Evolutionary conservation across 2,113 vertebrate species (phyloP), one percentile per base, ranked within the genome.

Genomic region (Paraplagusia blochii): DNA sequence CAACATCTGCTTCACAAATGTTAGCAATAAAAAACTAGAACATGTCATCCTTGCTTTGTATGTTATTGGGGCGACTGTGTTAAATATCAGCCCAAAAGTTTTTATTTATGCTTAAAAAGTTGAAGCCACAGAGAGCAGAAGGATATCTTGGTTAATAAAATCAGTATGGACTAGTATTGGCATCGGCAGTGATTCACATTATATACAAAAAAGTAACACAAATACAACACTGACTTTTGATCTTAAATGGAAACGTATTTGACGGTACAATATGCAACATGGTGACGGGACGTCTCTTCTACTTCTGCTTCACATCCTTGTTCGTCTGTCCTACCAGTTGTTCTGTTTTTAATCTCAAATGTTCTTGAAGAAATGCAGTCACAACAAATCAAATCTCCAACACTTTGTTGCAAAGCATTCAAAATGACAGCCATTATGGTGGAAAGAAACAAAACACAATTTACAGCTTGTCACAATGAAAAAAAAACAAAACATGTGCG

Each of bases 111-210:
- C 33, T 58, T 36, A 73, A 50, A 39, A 39, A 51, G 50, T 38
- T 39, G 46, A 62, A 19, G 44, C 18, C 57, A 34, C 34, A 16
- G 22, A 45, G 44, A 14, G 46, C 45, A 36, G 15, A 7, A 48
- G 9, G 36, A 39, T 69, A 17, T 61, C 17, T 29, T 38, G 35
- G 18, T 64, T 61, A 57, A 50, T 62, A 5, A 63, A 64, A 39
- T 36, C 6, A 53, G 47, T 53, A 55, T 39, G 43, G 35, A 29
- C 49, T 47, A 33, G 64, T 34, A 55, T 55, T 56, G 43, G 66
- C 36, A 48, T 33, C 46, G 48, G 63, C 59, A 68, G 54, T 68
- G 70, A 71, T 81, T 84, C 74, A 84, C 61, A 79, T 79, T 81
- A 62, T 65, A 63, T 60, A 66, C 43, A 72, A 44, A 76, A n/a